Evolutionary conservation across 1,140 invertebrate species (phyloP).

Genomic region (Leptestheria dahalacensis): DNA sequence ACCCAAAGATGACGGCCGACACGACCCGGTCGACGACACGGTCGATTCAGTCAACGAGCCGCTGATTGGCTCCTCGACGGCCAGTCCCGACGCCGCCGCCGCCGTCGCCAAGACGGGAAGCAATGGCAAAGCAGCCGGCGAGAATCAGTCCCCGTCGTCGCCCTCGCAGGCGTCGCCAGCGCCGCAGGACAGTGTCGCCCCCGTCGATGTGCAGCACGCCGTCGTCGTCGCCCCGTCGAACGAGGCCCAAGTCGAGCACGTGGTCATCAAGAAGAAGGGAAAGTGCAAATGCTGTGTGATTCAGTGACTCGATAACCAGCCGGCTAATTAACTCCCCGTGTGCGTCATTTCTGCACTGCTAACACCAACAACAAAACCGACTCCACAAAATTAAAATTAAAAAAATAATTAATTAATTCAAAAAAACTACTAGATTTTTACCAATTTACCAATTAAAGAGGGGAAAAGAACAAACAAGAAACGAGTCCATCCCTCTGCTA

Average conservation of each 20-base stretch:
- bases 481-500: no score
- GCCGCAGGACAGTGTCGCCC: constrained; percentile 26
- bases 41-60: constrained; percentile 3
- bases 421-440: no score
- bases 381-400: no score
- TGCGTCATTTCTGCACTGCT: no score
- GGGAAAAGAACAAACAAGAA: no score
- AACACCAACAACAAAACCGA: no score
- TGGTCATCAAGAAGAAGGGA: constrained; percentile 74
- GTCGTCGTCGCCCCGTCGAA: constrained; percentile 48
- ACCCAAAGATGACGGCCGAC: constrained; percentile 20
- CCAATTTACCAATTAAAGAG: no score
- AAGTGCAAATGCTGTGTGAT: constrained; percentile 79
- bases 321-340: no score
- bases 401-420: no score
- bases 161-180: not conserved
- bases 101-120: constrained; percentile 22
- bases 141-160: constrained; percentile 14
- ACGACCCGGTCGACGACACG: not conserved
- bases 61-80: constrained; percentile 7
- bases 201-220: constrained; percentile 56
- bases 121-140: constrained; percentile 26
- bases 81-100: not conserved
- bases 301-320: constrained; percentile 50
- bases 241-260: constrained; percentile 62